A percentile compares a stretch with the other conserved stretches of the same genome.
Conservation (phyloP, 2,797 vertebrate species). For the Spinus pinus region DNA sequence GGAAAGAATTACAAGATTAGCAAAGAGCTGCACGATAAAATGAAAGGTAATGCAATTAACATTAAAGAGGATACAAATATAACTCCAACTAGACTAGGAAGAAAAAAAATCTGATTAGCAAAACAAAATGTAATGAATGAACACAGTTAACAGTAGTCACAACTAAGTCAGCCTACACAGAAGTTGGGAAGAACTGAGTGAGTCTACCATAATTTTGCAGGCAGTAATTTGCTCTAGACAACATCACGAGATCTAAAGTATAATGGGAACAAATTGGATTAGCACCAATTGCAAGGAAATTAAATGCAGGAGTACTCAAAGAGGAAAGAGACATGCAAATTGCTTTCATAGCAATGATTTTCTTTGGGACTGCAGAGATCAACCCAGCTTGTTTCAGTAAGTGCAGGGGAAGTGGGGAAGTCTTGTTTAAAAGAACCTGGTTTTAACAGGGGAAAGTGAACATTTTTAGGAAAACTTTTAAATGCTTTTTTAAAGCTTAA, state of each 20-base stretch:
- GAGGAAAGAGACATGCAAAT: not conserved
- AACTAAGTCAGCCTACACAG: not conserved
- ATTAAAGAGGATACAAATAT: not conserved
- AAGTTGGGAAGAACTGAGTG: not conserved
- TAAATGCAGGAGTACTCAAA: not conserved
- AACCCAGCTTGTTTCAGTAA: not conserved
- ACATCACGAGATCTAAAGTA: not conserved
- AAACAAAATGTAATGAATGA: not conserved
- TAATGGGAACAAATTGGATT: conserved; percentile 14
- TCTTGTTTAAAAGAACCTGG: not conserved
- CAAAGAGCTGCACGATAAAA: not conserved
- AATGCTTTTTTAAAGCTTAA: not conserved
- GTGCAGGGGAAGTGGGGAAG: not conserved
- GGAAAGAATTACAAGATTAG: not conserved
- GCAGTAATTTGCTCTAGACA: not conserved
- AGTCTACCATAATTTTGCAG: not conserved
- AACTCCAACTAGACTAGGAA: not conserved
- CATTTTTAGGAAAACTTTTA: not conserved
- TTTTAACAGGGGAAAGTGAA: not conserved
- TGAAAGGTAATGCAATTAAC: not conserved
- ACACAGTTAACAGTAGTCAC: not conserved
- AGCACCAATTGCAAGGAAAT: not conserved
- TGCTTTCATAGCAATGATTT: not conserved
- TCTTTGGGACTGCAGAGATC: not conserved
- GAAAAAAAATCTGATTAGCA: not conserved